Base-by-base conservation (phyloP, 2,113 vertebrate species). In the Rhynchomys soricoides region DNA sequence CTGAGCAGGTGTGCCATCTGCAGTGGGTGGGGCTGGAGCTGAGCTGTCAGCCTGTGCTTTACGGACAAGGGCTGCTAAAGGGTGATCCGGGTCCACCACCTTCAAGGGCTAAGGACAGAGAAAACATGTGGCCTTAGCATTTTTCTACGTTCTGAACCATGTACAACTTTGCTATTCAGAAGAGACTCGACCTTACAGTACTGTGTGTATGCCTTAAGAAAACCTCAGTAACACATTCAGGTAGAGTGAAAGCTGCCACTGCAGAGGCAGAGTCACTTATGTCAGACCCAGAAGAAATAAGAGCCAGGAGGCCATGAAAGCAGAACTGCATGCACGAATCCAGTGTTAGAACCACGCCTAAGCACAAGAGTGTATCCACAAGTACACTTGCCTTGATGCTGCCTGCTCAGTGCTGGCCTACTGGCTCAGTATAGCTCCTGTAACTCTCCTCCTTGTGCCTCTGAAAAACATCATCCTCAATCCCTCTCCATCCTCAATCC, bases 41-140 rank as follows among this genome's bases (percentile, higher is more conserved):
- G 98, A 99, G 71, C 99, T 99, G 96, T 99, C 99, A 45, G 98
- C 99, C 73, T 98, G 98, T 0, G 99, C 99, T 98, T 99, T 99
- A 43, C 99, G 99, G 79, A 99, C 99, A 71, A 99, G 99, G 0
- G 98, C 99, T 68, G 99, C 99, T 48, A 99, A 98, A 0, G 99
- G 99, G 92, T 99, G 99, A 98, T 99, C 99, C 0, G 99, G 99
- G 94, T 99, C 99, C 94, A 99, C 99, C 11, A 99, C 99, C 96
- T 99, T 99, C 83, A 99, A 97, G 96, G 99, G 99, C 99, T 99
- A 95, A 40, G 95, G 94, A 95, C 2, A 96, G 77, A 96, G 89
- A 96, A 64, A 94, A 64, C 10, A 94, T 3, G 40, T 3, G 40
- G 59, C 55, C 50, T 97, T 57, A 92, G 17, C n/a, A 10, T 15